phyloP scores from a whole-genome alignment of 2,888 invertebrate species.

The Onchidella celtica region DNA sequence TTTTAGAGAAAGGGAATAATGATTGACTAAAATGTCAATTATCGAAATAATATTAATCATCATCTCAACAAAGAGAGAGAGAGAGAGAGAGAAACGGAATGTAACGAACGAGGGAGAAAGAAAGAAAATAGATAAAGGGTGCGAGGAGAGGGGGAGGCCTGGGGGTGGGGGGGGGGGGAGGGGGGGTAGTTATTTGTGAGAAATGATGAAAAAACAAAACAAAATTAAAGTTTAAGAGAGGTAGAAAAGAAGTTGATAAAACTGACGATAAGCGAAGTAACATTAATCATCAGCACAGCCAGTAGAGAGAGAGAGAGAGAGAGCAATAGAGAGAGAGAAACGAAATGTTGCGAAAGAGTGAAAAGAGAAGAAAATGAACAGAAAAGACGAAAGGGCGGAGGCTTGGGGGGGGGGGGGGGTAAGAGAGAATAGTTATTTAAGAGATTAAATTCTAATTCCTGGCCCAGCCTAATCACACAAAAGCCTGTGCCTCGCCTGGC shows the following conservation, averaged over 20 bases:
- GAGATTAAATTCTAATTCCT: no score
- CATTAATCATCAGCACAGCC: no score
- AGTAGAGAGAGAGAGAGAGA: conserved; percentile 36
- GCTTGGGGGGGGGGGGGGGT: not conserved
- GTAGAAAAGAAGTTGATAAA: no score
- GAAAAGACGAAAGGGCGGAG: not conserved
- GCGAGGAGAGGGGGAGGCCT: not conserved
- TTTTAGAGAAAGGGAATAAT: no score
- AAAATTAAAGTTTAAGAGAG: no score
- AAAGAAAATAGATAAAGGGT: not conserved
- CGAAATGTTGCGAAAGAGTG: not conserved
- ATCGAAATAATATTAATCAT: no score
- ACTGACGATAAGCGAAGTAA: no score
- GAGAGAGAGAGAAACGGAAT: not conserved
- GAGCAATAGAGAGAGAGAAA: not conserved
- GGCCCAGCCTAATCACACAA: no score
- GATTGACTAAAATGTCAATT: no score
- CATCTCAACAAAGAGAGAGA: no score
- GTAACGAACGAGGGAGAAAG: not conserved
- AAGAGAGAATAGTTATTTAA: not conserved
- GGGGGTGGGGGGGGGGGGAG: not conserved
- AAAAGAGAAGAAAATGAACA: not conserved
- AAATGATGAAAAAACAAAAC: no score
- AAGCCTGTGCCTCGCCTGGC: no score
- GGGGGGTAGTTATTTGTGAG: not conserved